phyloP scores from a whole-genome alignment of 2,888 invertebrate species.

The Drosophila longiperda region DNA sequence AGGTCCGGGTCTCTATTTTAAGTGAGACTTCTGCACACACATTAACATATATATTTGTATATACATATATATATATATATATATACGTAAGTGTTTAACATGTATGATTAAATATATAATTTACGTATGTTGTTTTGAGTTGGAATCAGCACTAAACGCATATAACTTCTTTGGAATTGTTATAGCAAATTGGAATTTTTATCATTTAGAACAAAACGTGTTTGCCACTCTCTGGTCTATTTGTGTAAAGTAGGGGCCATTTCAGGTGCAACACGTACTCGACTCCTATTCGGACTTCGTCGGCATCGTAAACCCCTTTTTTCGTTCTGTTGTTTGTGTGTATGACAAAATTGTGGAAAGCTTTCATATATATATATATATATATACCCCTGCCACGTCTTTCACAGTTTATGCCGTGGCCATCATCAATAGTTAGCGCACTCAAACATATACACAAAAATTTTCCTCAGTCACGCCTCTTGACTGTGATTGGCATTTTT shows the following conservation, averaged over 20 bases:
- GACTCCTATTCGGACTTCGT: constrained; percentile 4
- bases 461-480: constrained; percentile 34
- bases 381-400: constrained; percentile 43
- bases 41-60: neutral
- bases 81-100: neutral
- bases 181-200: constrained; percentile 59
- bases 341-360: constrained; percentile 46
- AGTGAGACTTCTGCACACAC: constrained; percentile 3
- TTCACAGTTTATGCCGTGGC: constrained; percentile 23
- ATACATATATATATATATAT: neutral
- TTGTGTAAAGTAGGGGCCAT: constrained; percentile 12
- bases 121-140: constrained; percentile 34
- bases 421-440: constrained; percentile 44
- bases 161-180: constrained; percentile 50
- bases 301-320: neutral
- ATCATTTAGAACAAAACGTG: constrained; percentile 60
- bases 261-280: constrained; percentile 58
- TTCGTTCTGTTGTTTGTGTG: constrained; percentile 6
- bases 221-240: constrained; percentile 21
- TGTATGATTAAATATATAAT: constrained; percentile 11
- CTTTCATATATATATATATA: constrained; percentile 8
- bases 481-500: constrained; percentile 66
- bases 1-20: constrained; percentile 27
- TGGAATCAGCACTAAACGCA: constrained; percentile 29
- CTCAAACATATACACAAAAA: constrained; percentile 1